A percentile compares a stretch with the other conserved stretches of the same genome.
Evolutionary conservation across 2,888 invertebrate genomes (phyloP).

Genomic region (Synanthedon andrenaeformis): DNA sequence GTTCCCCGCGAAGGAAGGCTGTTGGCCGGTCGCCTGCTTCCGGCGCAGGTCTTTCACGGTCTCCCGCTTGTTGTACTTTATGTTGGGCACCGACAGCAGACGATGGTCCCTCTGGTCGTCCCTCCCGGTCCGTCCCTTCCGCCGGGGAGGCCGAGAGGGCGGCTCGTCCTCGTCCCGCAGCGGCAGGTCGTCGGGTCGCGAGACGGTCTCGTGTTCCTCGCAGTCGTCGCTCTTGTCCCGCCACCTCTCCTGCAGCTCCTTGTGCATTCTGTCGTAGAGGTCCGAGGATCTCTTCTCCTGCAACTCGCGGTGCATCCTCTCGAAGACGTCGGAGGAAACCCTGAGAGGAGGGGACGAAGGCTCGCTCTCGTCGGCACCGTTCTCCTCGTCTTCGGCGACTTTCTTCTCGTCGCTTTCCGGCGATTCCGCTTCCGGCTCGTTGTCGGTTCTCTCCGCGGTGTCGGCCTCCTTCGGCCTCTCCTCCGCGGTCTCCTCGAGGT

Average conservation of each 20-base stretch:
- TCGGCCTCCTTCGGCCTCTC: slow-evolving; percentile 29
- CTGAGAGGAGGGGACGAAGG: slow-evolving; percentile 38
- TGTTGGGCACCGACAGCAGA: slow-evolving; percentile 82
- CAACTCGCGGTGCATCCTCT: slow-evolving; percentile 51
- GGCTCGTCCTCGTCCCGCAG: slow-evolving; percentile 44
- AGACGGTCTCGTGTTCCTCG: slow-evolving; percentile 15
- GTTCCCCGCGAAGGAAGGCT: slow-evolving; percentile 76
- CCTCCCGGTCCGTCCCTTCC: slow-evolving; percentile 47
- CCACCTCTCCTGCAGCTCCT: slow-evolving; percentile 47
- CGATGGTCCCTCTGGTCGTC: slow-evolving; percentile 61
- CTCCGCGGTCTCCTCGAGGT: slow-evolving; percentile 28
- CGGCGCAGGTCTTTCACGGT: slow-evolving; percentile 65
- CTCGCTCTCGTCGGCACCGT: slow-evolving; percentile 19
- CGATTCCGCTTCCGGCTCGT: slow-evolving; percentile 21
- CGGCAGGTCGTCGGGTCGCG: slow-evolving; percentile 75
- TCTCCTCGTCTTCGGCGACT: slow-evolving; percentile 12
- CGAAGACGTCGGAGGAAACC: slow-evolving; percentile 49
- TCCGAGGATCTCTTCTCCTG: slow-evolving; percentile 31
- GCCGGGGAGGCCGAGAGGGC: slow-evolving; percentile 61
- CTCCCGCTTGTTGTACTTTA: slow-evolving; percentile 69
- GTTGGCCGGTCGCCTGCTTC: slow-evolving; percentile 50
- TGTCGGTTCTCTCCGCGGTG: slow-evolving; percentile 27
- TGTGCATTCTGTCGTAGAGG: slow-evolving; percentile 16
- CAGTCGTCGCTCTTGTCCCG: slow-evolving; percentile 38
- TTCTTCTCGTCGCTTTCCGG: slow-evolving; percentile 26